A percentile compares a stretch with the other conserved stretches of the same genome.
Conservation (phyloP, 2,888 invertebrate species). For the Gastrophysa polygoni region DNA sequence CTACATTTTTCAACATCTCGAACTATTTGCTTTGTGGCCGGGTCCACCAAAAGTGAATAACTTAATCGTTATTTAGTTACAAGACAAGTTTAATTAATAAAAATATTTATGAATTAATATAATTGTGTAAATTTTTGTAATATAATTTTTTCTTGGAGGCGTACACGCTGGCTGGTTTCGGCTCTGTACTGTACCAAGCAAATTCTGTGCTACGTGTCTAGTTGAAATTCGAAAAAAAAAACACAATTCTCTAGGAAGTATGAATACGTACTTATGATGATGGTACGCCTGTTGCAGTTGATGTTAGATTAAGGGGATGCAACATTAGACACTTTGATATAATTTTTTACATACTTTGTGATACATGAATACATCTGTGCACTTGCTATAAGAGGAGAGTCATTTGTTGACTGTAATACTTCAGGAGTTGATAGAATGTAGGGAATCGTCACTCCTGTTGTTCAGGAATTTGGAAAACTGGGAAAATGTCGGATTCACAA, state of each 20-base stretch:
- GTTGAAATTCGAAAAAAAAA: constrained; percentile 46
- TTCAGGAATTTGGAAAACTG: neutral
- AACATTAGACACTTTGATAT: constrained; percentile 38
- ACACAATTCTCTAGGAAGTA: constrained; percentile 58
- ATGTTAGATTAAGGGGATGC: constrained; percentile 50
- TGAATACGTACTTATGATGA: constrained; percentile 52
- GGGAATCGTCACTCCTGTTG: neutral
- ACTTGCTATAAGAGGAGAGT: constrained; percentile 44
- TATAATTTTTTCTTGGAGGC: no score
- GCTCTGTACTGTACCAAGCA: constrained; percentile 40
- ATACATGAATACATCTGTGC: constrained; percentile 52
- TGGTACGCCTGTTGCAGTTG: constrained; percentile 44
- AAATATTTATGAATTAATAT: constrained; percentile 58
- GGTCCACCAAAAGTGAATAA: constrained; percentile 56
- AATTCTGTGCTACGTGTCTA: constrained; percentile 52
- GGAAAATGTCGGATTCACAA: neutral
- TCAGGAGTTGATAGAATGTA: neutral
- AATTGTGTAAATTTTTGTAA: constrained; percentile 62
- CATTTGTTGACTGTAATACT: neutral
- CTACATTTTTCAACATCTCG: constrained; percentile 55
- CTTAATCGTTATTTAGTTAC: constrained; percentile 56
- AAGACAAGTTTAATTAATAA: constrained; percentile 54
- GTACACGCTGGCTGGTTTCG: neutral
- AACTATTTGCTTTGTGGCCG: constrained; percentile 57
- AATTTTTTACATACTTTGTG: constrained; percentile 57